Conservation (phyloP, 2,888 invertebrate species). For the Quadriops clusia region DNA sequence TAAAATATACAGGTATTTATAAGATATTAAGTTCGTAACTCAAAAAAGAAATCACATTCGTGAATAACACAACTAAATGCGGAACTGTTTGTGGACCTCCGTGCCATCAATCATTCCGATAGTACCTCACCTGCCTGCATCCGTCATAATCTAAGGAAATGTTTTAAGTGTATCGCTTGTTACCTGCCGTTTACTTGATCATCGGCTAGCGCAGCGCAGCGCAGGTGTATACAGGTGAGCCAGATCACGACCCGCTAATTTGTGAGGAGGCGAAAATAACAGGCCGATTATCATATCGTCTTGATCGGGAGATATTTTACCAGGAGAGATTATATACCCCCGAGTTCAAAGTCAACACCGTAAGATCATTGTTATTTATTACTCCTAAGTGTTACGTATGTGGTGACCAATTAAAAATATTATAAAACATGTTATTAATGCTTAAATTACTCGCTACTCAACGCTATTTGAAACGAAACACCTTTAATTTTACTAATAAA, state of each 20-base stretch:
- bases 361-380: constrained; percentile 26
- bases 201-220: constrained; percentile 8
- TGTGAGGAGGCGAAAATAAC: constrained; percentile 37
- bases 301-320: constrained; percentile 18
- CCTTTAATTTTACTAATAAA: constrained; percentile 15
- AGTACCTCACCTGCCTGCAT: constrained; percentile 20
- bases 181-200: constrained; percentile 4
- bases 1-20: no score
- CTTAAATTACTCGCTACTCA: no score
- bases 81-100: constrained; percentile 10
- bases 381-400: constrained; percentile 19
- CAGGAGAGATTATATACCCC: constrained; percentile 26
- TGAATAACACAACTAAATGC: constrained; percentile 7
- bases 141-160: constrained; percentile 20
- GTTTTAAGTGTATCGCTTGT: constrained; percentile 16
- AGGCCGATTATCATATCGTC: constrained; percentile 33
- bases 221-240: constrained; percentile 31
- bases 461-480: constrained; percentile 14
- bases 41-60: no score
- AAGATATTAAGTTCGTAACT: no score
- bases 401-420: constrained; percentile 8
- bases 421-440: neutral
- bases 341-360: constrained; percentile 30
- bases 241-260: constrained; percentile 32
- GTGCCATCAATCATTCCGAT: constrained; percentile 21